Base-by-base conservation (phyloP, 2,888 invertebrate genomes). In the Pammene fasciana region DNA sequence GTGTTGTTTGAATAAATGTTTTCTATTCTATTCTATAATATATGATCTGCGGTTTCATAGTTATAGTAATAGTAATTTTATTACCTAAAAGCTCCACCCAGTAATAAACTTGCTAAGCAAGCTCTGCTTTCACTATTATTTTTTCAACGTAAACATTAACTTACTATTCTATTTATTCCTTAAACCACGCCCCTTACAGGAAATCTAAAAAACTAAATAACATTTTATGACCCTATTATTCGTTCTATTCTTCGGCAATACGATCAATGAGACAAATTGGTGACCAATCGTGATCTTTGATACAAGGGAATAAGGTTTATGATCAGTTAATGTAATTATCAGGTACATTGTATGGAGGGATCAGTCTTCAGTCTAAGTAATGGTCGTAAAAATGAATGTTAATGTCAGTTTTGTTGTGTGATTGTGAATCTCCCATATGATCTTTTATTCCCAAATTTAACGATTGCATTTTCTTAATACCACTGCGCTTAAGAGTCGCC, bases 181-280 rank as follows among this genome's bases (percentile, higher is more conserved):
- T 18, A 26, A 60, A n/a, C 50, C 62, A 62, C 62, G 62, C 62
- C 62, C 48, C 36, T 9, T 18, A 18, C 62, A 52, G 62, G 62
- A 62, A 62, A 52, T 52, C 9, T 41, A 61, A 41, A 57, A 62
- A 62, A 52, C 62, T 62, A 52, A 62, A 62, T 62, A 62, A 52
- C 62, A 41, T 64, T 68, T 68, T 62, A 68, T 62, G 62, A 57
- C 0, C 16, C n/a, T 43, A 34, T 67, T 38, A 67, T 61, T 46
- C 60, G 26, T 26, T 26, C 67, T 68, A 56, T 68, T 64, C 56
- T 57, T 64, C 57, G 68, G 10, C 56, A 56, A 55, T 62, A 62
- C 56, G 18, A 41, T 38, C 46, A 36, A 41, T 38, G 43, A 38
- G 38, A 9, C 8, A 38, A 9, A 9, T 38, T 2, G 6, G 6